Evolutionary conservation across 2,113 vertebrate genomes (phyloP), one percentile per base, ranked within the genome.

Genomic region (Speoplatyrhinus poulsoni): DNA sequence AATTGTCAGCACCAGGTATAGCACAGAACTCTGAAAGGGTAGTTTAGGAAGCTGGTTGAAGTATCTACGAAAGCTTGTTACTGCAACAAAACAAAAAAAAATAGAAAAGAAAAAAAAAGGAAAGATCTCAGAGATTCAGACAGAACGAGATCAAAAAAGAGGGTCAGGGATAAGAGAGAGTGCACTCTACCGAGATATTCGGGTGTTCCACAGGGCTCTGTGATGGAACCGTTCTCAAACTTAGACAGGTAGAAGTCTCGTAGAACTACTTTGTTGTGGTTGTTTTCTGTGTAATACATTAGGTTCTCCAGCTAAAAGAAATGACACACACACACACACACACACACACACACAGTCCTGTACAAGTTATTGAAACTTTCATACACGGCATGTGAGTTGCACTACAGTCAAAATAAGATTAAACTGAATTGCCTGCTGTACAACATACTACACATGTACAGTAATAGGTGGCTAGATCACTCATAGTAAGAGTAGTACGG

Each of bases 231-330:
- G 0, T 94, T 95, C 82, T 95, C 94, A 84, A 95, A 93, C 70
- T 91, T 91, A 53, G 94, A 94, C 57, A 95, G 82, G 83, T 95
- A 94, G 85, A 95, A 95, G 79, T 95, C 94, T 62, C 94, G 90
- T 72, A 95, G 82, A 33, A 95, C 93, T 1, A 95, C 94, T 87
- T 95, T 95, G 64, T 94, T 94, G 73, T 94, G 94, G 85, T 93
- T 95, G 80, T 93, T 93, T 72, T 94, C 93, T 78, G 90, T 95
- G 87, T 95, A 94, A 83, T 95, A 95, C 93, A 95, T 94, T 60
- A 95, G 74, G 78, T 95, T 95, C 89, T 95, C 94, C 83, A 95
- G 89, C 94, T 95, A 69, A 48, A 78, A 0, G 76, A 64, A 67
- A 70, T 5, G 10, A 62, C 6, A 12, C 6, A 76, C 1, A 58